Evolutionary conservation across 2,888 invertebrate genomes (phyloP).

Genomic region (Sylvicola cinctus): DNA sequence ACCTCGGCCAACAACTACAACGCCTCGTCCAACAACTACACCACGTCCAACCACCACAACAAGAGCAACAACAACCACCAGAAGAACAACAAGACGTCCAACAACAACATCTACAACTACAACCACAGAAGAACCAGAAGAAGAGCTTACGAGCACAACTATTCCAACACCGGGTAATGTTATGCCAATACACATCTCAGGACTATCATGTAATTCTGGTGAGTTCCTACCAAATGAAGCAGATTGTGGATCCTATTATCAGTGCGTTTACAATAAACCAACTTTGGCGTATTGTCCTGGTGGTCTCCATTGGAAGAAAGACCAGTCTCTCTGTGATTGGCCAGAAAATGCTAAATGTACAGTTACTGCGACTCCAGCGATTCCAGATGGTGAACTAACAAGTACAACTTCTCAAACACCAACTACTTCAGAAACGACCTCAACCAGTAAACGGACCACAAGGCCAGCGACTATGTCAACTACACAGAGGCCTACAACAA

Average conservation of each 20-base stretch:
- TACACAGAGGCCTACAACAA: constrained; percentile 7
- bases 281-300: constrained; percentile 55
- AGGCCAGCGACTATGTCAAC: too few species aligned
- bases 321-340: constrained; percentile 57
- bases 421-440: background rate
- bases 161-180: constrained; percentile 26
- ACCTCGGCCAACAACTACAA: constrained; percentile 10
- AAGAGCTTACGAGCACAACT: too few species aligned
- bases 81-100: constrained; percentile 9
- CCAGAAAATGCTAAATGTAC: constrained; percentile 50
- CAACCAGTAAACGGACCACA: background rate
- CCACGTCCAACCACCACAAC: constrained; percentile 9
- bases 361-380: too few species aligned
- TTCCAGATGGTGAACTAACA: constrained; percentile 14
- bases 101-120: constrained; percentile 10
- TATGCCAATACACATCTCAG: constrained; percentile 20
- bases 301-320: constrained; percentile 59
- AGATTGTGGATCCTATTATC: constrained; percentile 55
- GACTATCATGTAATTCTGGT: constrained; percentile 26
- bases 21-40: constrained; percentile 9
- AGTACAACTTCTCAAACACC: constrained; percentile 19
- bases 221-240: constrained; percentile 36
- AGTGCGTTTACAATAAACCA: constrained; percentile 53
- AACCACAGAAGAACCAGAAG: constrained; percentile 9
- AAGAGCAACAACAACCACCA: constrained; percentile 10